Percentiles rank a stretch among this genome's conserved stretches.
phyloP scores from a whole-genome alignment of 2,888 invertebrate genomes.

The Ornithoptera alexandrae region DNA sequence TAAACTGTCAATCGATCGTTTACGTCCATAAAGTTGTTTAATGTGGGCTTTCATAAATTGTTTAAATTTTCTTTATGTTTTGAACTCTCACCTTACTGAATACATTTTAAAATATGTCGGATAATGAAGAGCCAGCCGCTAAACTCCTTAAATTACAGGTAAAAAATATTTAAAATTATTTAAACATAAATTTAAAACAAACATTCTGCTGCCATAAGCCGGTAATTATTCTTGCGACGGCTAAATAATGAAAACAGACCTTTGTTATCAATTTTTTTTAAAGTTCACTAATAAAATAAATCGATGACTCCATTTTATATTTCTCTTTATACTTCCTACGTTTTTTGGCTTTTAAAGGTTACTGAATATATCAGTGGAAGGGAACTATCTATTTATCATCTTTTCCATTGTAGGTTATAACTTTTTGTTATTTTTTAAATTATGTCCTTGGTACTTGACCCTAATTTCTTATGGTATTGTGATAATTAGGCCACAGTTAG shows the following conservation, averaged over 20 bases:
- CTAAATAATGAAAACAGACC: not conserved
- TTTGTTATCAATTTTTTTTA: not conserved
- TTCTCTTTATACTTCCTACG: no score
- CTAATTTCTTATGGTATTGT: not conserved
- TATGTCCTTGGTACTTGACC: not conserved
- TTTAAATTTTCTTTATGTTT: not conserved
- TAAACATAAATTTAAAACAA: not conserved
- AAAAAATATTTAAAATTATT: slow-evolving; percentile 2
- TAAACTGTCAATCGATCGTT: not conserved
- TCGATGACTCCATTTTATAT: not conserved
- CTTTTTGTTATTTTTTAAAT: not conserved
- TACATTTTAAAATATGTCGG: slow-evolving; percentile 46
- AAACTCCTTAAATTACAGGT: slow-evolving; percentile 55
- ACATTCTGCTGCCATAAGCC: not conserved
- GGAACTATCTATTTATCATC: not conserved
- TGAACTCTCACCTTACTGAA: not conserved
- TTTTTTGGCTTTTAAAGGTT: not conserved
- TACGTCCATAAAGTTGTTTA: not conserved
- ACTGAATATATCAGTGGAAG: not conserved
- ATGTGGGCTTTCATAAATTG: not conserved
- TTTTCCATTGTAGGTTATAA: no score
- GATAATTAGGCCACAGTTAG: not conserved
- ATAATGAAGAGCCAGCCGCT: slow-evolving; percentile 55
- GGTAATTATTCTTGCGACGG: not conserved
- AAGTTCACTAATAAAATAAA: no score